These are phyloP conservation scores for Clepsis dumicolana DNA, from an alignment of 2,888 invertebrate species.

Conservation along the genomic window DNA sequence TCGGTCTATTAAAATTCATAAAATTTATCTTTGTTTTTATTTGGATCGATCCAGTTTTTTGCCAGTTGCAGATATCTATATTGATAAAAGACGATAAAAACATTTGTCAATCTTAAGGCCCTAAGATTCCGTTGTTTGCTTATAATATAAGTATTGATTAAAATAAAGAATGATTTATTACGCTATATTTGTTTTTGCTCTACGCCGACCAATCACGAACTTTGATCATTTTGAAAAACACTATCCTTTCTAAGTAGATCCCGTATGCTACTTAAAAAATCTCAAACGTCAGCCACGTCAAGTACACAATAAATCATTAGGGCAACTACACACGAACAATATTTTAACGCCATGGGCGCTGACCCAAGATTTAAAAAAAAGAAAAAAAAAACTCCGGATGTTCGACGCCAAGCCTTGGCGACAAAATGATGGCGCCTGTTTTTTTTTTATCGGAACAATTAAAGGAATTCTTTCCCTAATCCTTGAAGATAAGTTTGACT, in stretches of 20 bases:
- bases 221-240: neutral
- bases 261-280: conserved; percentile 53
- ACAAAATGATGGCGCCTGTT: conserved; percentile 78
- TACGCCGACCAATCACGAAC: neutral
- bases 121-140: too few species aligned
- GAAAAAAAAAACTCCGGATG: conserved; percentile 73
- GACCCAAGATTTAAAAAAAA: conserved; percentile 58
- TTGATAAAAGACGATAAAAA: too few species aligned
- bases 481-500: conserved; percentile 27
- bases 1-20: too few species aligned
- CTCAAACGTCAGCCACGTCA: conserved; percentile 54
- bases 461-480: conserved; percentile 20
- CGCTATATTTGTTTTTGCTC: neutral
- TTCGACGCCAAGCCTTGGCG: conserved; percentile 75
- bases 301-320: conserved; percentile 73
- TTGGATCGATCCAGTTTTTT: too few species aligned
- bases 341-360: conserved; percentile 71
- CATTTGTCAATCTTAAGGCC: too few species aligned
- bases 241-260: conserved; percentile 12
- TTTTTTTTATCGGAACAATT: conserved; percentile 56
- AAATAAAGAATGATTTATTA: too few species aligned
- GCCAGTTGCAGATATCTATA: too few species aligned
- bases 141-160: too few species aligned
- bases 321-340: conserved; percentile 60
- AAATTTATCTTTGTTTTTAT: too few species aligned